phyloP scores from a whole-genome alignment of 2,888 invertebrate species.

The Nemotelus nigrinus region DNA sequence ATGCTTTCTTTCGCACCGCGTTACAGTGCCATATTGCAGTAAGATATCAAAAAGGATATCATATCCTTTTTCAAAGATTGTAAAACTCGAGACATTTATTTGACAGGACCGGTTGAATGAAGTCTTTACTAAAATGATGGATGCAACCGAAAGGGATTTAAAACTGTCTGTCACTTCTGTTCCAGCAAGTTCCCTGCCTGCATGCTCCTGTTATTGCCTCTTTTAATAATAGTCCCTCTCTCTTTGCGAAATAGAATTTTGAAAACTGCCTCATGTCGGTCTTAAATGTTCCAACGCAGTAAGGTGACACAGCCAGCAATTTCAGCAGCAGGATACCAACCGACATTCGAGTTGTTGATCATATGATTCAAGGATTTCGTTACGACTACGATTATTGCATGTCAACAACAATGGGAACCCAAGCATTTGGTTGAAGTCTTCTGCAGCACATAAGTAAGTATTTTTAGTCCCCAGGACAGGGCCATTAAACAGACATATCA shows the following conservation, averaged over 20 bases:
- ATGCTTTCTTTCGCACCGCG: background rate
- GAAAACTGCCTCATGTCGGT: too few relatives aligned
- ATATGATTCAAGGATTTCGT: slow-evolving; percentile 3
- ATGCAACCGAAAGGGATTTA: slow-evolving; percentile 33
- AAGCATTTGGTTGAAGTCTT: slow-evolving; percentile 13
- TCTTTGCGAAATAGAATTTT: too few relatives aligned
- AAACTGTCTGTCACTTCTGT: background rate
- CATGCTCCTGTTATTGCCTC: background rate
- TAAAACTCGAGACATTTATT: slow-evolving; percentile 37
- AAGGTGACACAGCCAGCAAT: background rate
- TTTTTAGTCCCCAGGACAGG: background rate
- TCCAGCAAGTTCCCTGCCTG: background rate
- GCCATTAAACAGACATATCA: background rate
- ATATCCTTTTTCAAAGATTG: too few relatives aligned
- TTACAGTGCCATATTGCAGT: slow-evolving; percentile 13
- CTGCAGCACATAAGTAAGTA: too few relatives aligned
- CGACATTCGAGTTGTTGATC: slow-evolving; percentile 20
- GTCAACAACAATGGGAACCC: slow-evolving; percentile 37
- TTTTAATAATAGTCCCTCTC: too few relatives aligned
- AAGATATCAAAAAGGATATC: background rate
- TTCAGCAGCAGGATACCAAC: slow-evolving; percentile 29
- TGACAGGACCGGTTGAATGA: slow-evolving; percentile 40
- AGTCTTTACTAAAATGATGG: slow-evolving; percentile 35
- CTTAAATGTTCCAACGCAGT: too few relatives aligned
- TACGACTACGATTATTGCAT: slow-evolving; percentile 13